phyloP scores from a whole-genome alignment of 23 tunicate species.

The Halocynthia roretzi region DNA sequence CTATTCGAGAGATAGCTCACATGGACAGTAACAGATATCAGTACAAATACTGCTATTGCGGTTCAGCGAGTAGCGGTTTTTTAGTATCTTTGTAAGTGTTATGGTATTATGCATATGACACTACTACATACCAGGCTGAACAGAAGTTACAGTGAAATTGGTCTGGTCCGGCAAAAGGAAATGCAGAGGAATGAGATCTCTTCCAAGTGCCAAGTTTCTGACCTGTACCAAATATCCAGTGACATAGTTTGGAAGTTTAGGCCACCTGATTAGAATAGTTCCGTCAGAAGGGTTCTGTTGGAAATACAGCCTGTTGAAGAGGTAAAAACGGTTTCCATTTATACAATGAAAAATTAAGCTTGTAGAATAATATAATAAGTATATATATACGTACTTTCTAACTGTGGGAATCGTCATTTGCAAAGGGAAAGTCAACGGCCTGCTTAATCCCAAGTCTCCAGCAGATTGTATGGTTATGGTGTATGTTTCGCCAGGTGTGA shows the following conservation, averaged over 20 bases:
- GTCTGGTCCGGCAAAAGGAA: not conserved
- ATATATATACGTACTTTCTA: slow-evolving; percentile 6
- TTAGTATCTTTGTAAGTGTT: no score
- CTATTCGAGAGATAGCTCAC: no score
- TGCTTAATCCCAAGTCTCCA: slow-evolving; percentile 7
- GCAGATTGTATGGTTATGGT: slow-evolving; percentile 14
- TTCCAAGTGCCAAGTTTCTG: not conserved
- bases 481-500: slow-evolving; percentile 21
- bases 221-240: slow-evolving; percentile 18
- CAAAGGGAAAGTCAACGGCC: slow-evolving; percentile 14
- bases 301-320: slow-evolving; percentile 16
- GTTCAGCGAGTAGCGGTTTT: no score
- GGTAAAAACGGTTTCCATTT: not conserved
- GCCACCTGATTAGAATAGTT: slow-evolving; percentile 8
- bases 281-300: not conserved
- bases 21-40: no score
- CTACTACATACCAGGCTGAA: slow-evolving; percentile 10
- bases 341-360: not conserved
- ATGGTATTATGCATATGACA: no score
- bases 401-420: slow-evolving; percentile 20
- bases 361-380: not conserved
- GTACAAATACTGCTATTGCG: no score
- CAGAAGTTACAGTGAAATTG: not conserved
- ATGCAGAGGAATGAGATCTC: not conserved
- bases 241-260: slow-evolving; percentile 13